Evolutionary conservation across 1,140 invertebrate genomes (phyloP).

Genomic region (Brachionus manjavacas): DNA sequence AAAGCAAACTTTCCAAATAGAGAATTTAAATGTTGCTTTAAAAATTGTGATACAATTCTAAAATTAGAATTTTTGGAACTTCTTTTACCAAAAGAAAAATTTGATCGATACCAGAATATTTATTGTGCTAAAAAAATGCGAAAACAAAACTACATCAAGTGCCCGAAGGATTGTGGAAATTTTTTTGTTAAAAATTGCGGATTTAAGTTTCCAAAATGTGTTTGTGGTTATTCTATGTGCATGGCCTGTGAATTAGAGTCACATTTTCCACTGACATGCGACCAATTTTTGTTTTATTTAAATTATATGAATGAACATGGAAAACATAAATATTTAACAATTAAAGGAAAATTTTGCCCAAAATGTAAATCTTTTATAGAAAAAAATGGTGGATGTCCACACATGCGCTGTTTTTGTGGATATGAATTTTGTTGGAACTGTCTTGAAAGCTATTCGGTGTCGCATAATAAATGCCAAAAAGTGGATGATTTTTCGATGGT

Average conservation of each 20-base stretch:
- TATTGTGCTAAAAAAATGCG: background rate
- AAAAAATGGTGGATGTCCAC: slow-evolving; percentile 24
- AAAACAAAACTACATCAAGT: background rate
- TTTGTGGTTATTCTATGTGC: background rate
- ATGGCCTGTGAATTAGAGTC: background rate
- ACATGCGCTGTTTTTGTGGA: slow-evolving; percentile 3
- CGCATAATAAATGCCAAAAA: background rate
- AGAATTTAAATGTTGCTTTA: background rate
- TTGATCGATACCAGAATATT: background rate
- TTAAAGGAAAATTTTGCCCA: slow-evolving; percentile 17
- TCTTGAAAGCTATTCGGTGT: background rate
- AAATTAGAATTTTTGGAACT: background rate
- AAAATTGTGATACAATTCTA: background rate
- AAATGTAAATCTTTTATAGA: background rate
- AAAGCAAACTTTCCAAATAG: background rate
- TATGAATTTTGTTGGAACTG: slow-evolving; percentile 20
- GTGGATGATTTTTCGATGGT: background rate
- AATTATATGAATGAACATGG: background rate
- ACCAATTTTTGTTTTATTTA: background rate
- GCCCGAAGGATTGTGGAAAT: background rate
- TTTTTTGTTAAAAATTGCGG: background rate
- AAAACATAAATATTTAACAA: background rate
- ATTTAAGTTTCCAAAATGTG: background rate
- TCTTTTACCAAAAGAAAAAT: background rate
- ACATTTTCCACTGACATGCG: background rate